Base-by-base conservation (phyloP, 2,888 invertebrate genomes). In the Ophion costatus region DNA sequence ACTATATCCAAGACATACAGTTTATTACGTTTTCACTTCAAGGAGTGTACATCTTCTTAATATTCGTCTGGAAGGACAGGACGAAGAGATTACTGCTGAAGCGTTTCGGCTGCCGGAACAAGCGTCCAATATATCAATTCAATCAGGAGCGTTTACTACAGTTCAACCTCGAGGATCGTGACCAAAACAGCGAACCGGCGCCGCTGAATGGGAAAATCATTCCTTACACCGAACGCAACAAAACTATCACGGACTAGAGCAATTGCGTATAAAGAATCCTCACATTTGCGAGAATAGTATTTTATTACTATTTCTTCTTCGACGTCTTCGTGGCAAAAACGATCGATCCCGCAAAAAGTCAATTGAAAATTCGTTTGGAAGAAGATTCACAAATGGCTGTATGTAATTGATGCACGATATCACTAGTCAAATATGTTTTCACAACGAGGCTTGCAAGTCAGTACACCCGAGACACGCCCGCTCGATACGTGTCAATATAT, bases 51-150 rank as follows among this genome's bases (percentile, higher is more conserved):
- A 96, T 97, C 70, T 97, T 97, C 93, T 93, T 96, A 87, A 96
- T 97, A 88, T 97, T 97, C 92, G 96, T 97, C 3, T 96, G 96
- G 94, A 97, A 97, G 90, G 94, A 94, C n/a, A n/a, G n/a, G n/a
- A n/a, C n/a, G n/a, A n/a, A n/a, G n/a, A n/a, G n/a, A n/a, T n/a
- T n/a, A n/a, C 88, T 97, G 63, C 94, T 95, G 88, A 95, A 95
- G 91, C 95, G 96, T 94, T 95, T 93, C n/a, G 90, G 91, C 10
- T 92, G 90, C 64, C 84, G 88, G 29, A 87, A 88, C 2, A 81
- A 75, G 82, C 83, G 91, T 91, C 86, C 88, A 91, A 11, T 93
- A 93, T 17, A 92, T 94, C 83, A 93, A 94, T 88, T 95, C 94
- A 2, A 92, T 92, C n/a, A 88, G 91, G 45, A 93, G 92, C 83